These are phyloP conservation scores for Steinernema hermaphroditum DNA, from an alignment of 2,888 invertebrate species.

Conservation along the genomic window DNA sequence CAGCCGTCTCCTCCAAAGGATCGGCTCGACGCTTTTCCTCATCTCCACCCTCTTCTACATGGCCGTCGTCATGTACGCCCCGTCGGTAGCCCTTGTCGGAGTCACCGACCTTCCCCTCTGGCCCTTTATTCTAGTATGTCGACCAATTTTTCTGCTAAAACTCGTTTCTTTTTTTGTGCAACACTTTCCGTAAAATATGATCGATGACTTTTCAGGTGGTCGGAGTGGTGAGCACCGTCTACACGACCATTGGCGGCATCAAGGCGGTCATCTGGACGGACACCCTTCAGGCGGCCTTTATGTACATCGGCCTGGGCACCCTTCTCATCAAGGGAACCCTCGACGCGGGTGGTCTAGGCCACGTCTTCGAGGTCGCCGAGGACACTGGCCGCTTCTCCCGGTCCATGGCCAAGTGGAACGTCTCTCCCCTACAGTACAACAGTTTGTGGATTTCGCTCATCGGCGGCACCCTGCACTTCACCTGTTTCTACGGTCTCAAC, in stretches of 20 bases:
- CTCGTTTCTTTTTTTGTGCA: too few species aligned
- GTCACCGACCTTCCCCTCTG: constrained; percentile 42
- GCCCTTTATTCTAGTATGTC: constrained; percentile 45
- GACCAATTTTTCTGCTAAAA: neutral
- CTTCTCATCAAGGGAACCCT: constrained; percentile 46
- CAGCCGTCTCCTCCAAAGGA: constrained; percentile 33
- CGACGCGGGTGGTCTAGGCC: constrained; percentile 43
- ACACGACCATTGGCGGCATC: constrained; percentile 50
- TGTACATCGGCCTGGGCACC: constrained; percentile 41
- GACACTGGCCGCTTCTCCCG: constrained; percentile 41
- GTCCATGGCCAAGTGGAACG: constrained; percentile 36
- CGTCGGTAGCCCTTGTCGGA: constrained; percentile 45
- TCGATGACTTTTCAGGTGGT: constrained; percentile 32
- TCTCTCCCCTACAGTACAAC: constrained; percentile 45
- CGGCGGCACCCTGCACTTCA: constrained; percentile 42
- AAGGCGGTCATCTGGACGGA: constrained; percentile 54
- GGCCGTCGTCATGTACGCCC: constrained; percentile 41
- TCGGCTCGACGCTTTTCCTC: constrained; percentile 45
- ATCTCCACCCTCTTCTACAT: constrained; percentile 46
- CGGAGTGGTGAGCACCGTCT: constrained; percentile 45
- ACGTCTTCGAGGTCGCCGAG: constrained; percentile 37
- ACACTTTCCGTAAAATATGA: neutral
- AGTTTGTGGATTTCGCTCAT: constrained; percentile 43
- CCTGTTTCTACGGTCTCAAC: constrained; percentile 48
- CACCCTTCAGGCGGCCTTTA: constrained; percentile 46